Base-by-base conservation (phyloP, 30 jellyfish, hydroid and myxozoan species). In the Turritopsis dohrnii region DNA sequence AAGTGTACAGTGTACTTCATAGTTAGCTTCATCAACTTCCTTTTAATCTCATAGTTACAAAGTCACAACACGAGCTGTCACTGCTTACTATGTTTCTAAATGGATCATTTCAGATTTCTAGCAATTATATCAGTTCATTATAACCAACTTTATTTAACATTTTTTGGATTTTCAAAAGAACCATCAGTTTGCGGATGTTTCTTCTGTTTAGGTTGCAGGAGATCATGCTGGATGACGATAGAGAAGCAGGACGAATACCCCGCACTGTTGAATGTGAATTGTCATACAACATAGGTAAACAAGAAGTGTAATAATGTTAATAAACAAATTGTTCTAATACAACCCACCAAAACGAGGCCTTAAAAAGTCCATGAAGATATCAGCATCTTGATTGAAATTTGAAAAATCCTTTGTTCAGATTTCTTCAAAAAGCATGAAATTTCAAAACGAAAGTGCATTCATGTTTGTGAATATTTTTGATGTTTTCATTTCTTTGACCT, bases 181-280 rank as follows among this genome's bases (percentile, higher is more conserved):
- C n/a, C n/a, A n/a, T n/a, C n/a, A n/a, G n/a, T n/a, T n/a, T n/a
- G n/a, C n/a, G n/a, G 77, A n/a, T 69, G 19, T n/a, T 27, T 8
- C 22, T 69, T 9, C 9, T 53, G 21, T 52, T 76, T 66, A 93
- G 98, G 80, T 54, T 93, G 21, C 98, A 93, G 80, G 98, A 93
- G 72, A 88, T 93, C 1, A 89, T 93, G 91, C 80, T 79, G 16
- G 98, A 93, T 82, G 96, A 88, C 1, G 92, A 84, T 1, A 86
- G 98, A 85, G 98, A 93, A 80, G 85, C 98, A 24, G 98, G 98
- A 23, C 85, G 98, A 72, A 94, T 94, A 29, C 99, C 99, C 24
- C 91, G 97, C 71, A 89, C 97, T 8, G 82, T 94, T 22, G 99
- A 94, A 82, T 94, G 99, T 80, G 97, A 94, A 41, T 87, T 94